Percentiles rank a stretch among this genome's conserved stretches.
Conservation (phyloP, 2,113 vertebrate species). For the Tapirus terrestris region DNA sequence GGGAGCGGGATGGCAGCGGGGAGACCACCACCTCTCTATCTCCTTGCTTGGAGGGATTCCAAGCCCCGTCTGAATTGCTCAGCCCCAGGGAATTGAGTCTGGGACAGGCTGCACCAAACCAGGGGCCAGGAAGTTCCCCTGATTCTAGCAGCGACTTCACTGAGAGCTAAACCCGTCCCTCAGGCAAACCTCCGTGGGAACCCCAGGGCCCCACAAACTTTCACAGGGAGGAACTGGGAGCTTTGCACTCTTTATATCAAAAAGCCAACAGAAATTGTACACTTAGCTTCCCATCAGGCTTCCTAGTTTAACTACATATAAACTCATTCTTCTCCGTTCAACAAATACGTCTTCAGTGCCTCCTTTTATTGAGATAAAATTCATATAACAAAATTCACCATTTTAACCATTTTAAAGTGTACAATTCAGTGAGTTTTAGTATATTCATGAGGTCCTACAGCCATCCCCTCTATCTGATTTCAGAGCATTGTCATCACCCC, state of each 20-base stretch:
- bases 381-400: background rate
- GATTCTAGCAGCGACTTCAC: background rate
- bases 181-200: background rate
- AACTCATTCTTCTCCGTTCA: background rate
- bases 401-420: background rate
- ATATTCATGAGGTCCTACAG: background rate
- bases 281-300: background rate
- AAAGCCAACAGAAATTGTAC: background rate
- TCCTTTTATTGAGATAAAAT: background rate
- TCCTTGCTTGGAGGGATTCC: background rate
- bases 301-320: background rate
- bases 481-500: background rate
- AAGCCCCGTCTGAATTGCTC: background rate
- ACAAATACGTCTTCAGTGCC: background rate
- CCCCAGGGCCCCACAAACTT: background rate
- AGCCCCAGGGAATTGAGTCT: background rate
- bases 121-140: background rate
- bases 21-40: background rate
- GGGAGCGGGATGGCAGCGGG: background rate
- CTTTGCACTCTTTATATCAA: background rate
- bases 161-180: background rate
- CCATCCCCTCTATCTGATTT: background rate
- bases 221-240: background rate
- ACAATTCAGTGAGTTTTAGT: background rate
- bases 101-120: background rate